Evolutionary conservation across 2,113 vertebrate species (phyloP).

Genomic region (Tachysurus vachellii): DNA sequence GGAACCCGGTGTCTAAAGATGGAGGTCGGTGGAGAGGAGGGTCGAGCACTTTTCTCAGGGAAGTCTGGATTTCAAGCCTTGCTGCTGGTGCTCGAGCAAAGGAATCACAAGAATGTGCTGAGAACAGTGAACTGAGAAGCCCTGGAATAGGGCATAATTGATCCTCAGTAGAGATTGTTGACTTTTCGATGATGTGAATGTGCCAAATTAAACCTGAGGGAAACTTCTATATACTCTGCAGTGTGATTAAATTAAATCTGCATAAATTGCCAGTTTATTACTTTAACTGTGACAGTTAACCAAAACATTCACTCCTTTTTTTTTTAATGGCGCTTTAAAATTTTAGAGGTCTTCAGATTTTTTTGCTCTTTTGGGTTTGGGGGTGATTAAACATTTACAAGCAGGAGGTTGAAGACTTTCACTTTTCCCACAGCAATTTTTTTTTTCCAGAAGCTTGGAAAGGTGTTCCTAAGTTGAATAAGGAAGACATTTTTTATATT

Average conservation of each 20-base stretch:
- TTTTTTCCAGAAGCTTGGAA: background rate
- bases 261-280: background rate
- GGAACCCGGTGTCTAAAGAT: background rate
- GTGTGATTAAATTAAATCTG: no score
- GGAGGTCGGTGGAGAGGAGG: background rate
- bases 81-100: background rate
- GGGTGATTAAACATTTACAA: background rate
- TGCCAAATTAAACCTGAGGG: background rate
- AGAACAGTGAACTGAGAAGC: background rate
- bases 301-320: background rate
- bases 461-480: background rate
- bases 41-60: background rate
- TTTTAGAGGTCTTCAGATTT: background rate
- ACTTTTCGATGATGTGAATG: background rate
- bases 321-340: background rate
- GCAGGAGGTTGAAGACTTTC: background rate
- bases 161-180: background rate
- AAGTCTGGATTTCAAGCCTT: background rate
- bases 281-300: background rate
- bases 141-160: background rate
- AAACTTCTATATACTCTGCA: background rate
- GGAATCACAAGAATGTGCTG: constrained; percentile 8
- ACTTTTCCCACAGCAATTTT: background rate
- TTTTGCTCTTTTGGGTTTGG: background rate
- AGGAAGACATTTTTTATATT: background rate